A percentile compares a stretch with the other conserved stretches of the same genome.
Conservation (phyloP, 2,113 vertebrate species). For the Catharus bicknelli region DNA sequence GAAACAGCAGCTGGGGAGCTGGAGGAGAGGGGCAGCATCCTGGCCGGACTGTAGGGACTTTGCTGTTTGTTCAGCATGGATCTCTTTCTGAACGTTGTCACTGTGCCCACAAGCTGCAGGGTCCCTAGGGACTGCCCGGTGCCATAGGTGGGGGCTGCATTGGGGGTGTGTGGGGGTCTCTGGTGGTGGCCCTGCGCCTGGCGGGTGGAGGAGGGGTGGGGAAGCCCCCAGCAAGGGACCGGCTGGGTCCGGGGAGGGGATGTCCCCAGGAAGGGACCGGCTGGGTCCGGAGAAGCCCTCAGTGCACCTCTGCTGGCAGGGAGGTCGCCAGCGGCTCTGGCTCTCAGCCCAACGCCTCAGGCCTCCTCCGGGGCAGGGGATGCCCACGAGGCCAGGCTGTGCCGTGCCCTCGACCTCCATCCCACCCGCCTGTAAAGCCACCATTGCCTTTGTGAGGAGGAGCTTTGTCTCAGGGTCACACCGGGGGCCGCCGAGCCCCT, state of each 20-base stretch:
- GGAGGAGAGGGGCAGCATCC: conserved; percentile 33
- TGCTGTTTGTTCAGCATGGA: conserved; percentile 37
- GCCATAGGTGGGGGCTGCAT: conserved; percentile 30
- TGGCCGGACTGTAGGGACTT: conserved; percentile 40
- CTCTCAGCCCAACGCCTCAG: conserved; percentile 1
- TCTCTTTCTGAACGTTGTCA: conserved; percentile 62
- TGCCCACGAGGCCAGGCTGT: conserved; percentile 28
- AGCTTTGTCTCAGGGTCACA: conserved; percentile 74
- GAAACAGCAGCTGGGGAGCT: conserved; percentile 48
- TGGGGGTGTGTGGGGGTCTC: not conserved
- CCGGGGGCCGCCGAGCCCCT: conserved; percentile 50
- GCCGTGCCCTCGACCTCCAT: conserved; percentile 53
- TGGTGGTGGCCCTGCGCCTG: not conserved
- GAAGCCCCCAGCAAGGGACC: not conserved
- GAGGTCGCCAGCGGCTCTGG: not conserved
- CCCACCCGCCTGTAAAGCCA: conserved; percentile 67
- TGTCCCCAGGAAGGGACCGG: conserved; percentile 5
- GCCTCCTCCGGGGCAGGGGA: conserved; percentile 33
- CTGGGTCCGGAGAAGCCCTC: conserved; percentile 51
- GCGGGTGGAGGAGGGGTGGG: not conserved
- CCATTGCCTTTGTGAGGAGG: conserved; percentile 75
- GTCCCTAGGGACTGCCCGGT: conserved; percentile 41
- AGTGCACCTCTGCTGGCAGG: conserved; percentile 37
- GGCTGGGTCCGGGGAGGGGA: conserved; percentile 13
- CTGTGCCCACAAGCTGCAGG: conserved; percentile 68